Base-by-base conservation (phyloP, 2,797 vertebrate species). In the Eremophila alpestris region DNA sequence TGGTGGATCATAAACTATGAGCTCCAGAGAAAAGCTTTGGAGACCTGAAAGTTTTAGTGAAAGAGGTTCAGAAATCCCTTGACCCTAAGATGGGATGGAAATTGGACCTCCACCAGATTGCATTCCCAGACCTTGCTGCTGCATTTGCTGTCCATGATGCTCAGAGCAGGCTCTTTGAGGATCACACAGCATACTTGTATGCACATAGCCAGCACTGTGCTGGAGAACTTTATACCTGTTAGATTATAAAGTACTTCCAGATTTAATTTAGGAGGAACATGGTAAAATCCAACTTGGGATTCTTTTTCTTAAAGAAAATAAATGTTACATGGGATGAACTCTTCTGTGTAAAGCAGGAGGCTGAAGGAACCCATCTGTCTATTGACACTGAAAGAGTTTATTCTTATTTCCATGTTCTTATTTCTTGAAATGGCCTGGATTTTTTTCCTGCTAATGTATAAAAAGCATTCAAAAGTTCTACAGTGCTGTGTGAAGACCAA, bases 381-480 rank as follows among this genome's bases (percentile, higher is more conserved):
- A 20, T n/a, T 74, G 51, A 67, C 56, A 80, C 8, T 1, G 2
- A 40, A 81, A 46, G 15, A 59, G 34, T 73, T 52, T 26, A 16
- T 48, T 68, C n/a, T 87, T 83, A 55, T 87, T 94, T 91, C 59
- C 58, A 45, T 69, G 24, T 54, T 75, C 49, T 92, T 94, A 64
- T 85, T 94, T 52, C 79, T 49, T 93, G 67, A 91, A 90, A 84
- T 81, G 76, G 52, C 46, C 93, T 93, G 83, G 81, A 68, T 80
- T 95, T 77, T 68, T 90, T 94, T 54, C 9, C 19, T 52, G 16
- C 82, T 93, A 92, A 96, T 78, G 79, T 76, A 93, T 83, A 85
- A 94, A 96, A 96, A 90, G 36, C 67, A 87, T 90, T 87, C 55
- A 83, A 94, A 94, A 30, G 52, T 85, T 95, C 49, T 62, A 52